phyloP scores from a whole-genome alignment of 2,797 vertebrate species.

The Propithecus deckenii region DNA sequence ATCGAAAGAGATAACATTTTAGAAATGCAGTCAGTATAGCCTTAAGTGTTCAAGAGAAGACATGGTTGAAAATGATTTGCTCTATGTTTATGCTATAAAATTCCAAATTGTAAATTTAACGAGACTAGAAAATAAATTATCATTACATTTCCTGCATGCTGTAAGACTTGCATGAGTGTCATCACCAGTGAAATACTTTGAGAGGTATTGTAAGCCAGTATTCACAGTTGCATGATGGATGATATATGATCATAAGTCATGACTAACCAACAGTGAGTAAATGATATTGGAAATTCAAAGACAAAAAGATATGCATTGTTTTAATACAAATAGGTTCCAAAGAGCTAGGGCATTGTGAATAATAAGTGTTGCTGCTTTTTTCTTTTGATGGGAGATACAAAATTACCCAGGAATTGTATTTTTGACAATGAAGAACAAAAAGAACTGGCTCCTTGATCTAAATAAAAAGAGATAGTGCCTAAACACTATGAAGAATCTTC shows the following conservation, averaged over 20 bases:
- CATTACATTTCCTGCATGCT: not conserved
- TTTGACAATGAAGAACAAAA: too few species aligned
- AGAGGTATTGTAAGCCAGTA: not conserved
- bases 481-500: too few species aligned
- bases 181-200: not conserved
- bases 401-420: not conserved
- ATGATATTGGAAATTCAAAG: not conserved
- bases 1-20: not conserved
- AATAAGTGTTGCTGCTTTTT: not conserved
- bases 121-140: not conserved
- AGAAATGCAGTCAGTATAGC: not conserved
- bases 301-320: not conserved
- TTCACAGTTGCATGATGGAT: not conserved
- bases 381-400: not conserved
- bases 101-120: not conserved
- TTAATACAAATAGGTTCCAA: not conserved
- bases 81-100: not conserved
- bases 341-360: not conserved
- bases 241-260: not conserved
- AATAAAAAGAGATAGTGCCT: too few species aligned
- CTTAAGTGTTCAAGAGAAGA: not conserved
- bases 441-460: too few species aligned
- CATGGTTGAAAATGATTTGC: not conserved
- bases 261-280: not conserved
- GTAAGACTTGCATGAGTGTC: not conserved